Base-by-base conservation (phyloP, 2,113 vertebrate genomes). In the Agelaius tricolor region DNA sequence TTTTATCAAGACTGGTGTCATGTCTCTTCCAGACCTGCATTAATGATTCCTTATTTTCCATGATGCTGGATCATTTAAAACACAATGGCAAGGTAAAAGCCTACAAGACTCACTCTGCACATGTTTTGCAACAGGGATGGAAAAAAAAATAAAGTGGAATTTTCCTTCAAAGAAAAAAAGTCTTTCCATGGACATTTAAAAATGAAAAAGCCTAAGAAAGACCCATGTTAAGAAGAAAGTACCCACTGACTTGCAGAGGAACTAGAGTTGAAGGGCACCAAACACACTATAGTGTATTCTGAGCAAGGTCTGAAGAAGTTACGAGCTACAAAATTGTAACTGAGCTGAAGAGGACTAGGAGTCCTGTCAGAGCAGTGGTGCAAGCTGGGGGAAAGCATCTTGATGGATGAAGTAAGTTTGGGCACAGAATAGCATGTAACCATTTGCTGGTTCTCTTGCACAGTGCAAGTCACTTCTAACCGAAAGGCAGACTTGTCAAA, bases 21-120 rank as follows among this genome's bases (percentile, higher is more conserved):
- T 75, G 80, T 97, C 96, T 97, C 96, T 95, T 94, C 76, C 80
- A 84, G 94, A 75, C 91, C 83, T 84, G 78, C 84, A 93, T 96
- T 94, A 94, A 94, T 59, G 84, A 89, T 49, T 93, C 89, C 84
- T 89, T 52, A 94, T 92, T 97, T 97, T 97, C 96, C 96, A 96
- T 96, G 96, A 97, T 96, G 95, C 86, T 89, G 68, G 35, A 86
- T 43, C 65, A 91, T 75, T 92, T 87, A 57, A 90, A 96, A 84
- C 71, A 67, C 72, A 94, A n/a, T 14, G 27, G 23, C 72, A 80
- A 77, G 11, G 39, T 66, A 66, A 84, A 95, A 90, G 33, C n/a
- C 17, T 44, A 33, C 27, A 7, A 83, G 54, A 4, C 39, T 74
- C n/a, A 33, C 21, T 58, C n/a, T 7, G 19, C 62, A 24, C 33